Percentiles rank a stretch among this genome's conserved stretches.
Conservation (phyloP, 2,797 vertebrate species). For the Coregonus sp. region DNA sequence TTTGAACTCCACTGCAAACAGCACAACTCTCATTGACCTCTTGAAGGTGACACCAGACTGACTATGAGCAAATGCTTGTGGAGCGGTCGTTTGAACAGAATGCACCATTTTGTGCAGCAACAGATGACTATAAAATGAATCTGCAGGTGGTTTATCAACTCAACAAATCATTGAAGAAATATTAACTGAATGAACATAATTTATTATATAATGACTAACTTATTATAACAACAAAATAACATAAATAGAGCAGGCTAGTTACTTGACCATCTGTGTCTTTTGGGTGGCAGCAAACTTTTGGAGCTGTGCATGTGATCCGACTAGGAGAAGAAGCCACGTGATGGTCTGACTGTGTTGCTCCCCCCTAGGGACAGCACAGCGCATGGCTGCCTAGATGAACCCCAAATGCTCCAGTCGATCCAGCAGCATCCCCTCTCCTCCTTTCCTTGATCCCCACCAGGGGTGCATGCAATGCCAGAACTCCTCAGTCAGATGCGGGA, state of each 20-base stretch:
- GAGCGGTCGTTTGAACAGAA: background rate
- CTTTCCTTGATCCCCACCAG: constrained; percentile 43
- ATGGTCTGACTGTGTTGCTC: constrained; percentile 21
- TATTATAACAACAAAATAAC: background rate
- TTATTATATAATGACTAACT: background rate
- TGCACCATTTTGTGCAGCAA: background rate
- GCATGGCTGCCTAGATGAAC: constrained; percentile 51
- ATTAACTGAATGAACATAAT: background rate
- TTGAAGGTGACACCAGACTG: constrained; percentile 44
- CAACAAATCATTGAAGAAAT: too few species aligned
- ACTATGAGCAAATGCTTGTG: constrained; percentile 3
- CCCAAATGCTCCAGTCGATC: constrained; percentile 59
- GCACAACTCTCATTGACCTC: constrained; percentile 50
- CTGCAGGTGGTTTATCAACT: background rate
- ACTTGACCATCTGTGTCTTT: constrained; percentile 49
- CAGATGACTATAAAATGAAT: background rate
- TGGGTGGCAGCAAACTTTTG: constrained; percentile 44
- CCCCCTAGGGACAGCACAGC: constrained; percentile 66
- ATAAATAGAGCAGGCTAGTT: constrained; percentile 14
- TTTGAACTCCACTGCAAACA: constrained; percentile 30
- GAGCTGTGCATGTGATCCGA: constrained; percentile 32
- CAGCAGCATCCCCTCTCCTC: constrained; percentile 60
- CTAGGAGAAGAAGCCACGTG: constrained; percentile 60
- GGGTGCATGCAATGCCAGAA: constrained; percentile 58
- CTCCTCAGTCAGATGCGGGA: constrained; percentile 52